A percentile compares a stretch with the other conserved stretches of the same genome.
Evolutionary conservation across 2,888 invertebrate genomes (phyloP).

Genomic region (Entomobrya proxima): DNA sequence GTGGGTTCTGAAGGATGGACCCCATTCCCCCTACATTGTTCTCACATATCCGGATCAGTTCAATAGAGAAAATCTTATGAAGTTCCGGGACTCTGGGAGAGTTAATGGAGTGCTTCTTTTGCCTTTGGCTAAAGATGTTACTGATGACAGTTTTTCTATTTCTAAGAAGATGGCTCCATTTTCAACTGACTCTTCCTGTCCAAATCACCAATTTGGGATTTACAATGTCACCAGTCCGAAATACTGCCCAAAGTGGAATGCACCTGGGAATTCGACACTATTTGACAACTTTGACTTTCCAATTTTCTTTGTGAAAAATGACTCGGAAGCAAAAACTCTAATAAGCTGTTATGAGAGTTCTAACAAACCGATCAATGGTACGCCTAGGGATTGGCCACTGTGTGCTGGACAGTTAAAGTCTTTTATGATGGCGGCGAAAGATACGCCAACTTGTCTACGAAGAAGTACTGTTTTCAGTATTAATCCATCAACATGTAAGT

Average conservation of each 20-base stretch:
- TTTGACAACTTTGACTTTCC: conserved; percentile 91
- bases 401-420: conserved; percentile 92
- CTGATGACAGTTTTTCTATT: background rate
- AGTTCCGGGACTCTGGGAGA: conserved; percentile 77
- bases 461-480: conserved; percentile 80
- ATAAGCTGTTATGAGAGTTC: conserved; percentile 82
- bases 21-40: conserved; percentile 89
- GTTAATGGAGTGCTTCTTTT: conserved; percentile 79
- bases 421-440: conserved; percentile 93
- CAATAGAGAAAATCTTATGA: conserved; percentile 78
- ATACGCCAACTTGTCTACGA: conserved; percentile 89
- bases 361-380: conserved; percentile 80
- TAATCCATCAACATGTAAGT: conserved; percentile 76
- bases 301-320: conserved; percentile 85
- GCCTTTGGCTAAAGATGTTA: conserved; percentile 69
- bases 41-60: conserved; percentile 83
- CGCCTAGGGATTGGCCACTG: conserved; percentile 81
- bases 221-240: conserved; percentile 41
- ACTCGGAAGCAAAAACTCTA: conserved; percentile 81
- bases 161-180: conserved; percentile 75
- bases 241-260: conserved; percentile 84
- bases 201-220: conserved; percentile 84
- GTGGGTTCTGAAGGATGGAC: conserved; percentile 84
- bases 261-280: conserved; percentile 85
- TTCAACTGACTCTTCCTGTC: conserved; percentile 86